These are phyloP conservation scores for Hylomyscus alleni DNA, from an alignment of 2,797 vertebrate genomes.

Conservation along the genomic window DNA sequence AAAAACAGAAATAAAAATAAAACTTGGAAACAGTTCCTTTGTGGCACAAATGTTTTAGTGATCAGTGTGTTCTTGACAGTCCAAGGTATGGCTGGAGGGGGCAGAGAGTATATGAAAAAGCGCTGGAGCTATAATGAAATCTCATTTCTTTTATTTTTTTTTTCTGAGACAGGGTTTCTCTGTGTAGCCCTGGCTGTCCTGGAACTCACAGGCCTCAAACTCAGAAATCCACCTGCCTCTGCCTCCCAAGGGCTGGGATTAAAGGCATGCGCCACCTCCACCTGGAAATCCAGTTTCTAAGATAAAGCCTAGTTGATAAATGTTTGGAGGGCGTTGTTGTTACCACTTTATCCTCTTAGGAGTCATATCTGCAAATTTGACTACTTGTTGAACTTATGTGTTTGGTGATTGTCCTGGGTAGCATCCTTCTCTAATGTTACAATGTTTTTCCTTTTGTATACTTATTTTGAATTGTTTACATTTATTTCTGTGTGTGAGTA, in stretches of 20 bases:
- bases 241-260: no score
- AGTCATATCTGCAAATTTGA: slow-evolving; percentile 9
- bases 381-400: background rate
- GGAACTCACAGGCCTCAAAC: no score
- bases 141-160: no score
- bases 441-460: background rate
- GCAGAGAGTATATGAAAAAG: background rate
- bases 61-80: slow-evolving; percentile 8
- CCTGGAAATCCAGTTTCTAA: no score
- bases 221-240: no score
- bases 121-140: background rate
- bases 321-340: background rate
- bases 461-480: background rate
- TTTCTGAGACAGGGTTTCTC: no score
- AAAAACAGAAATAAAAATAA: background rate
- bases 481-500: background rate
- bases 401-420: background rate
- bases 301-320: slow-evolving; percentile 23
- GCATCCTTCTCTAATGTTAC: background rate
- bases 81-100: background rate
- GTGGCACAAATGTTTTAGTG: slow-evolving; percentile 17
- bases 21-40: slow-evolving; percentile 23
- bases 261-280: no score
- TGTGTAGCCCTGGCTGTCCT: no score
- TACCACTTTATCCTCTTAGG: background rate